Conservation (phyloP, 2,113 vertebrate genomes). For the Patagioenas fasciata region DNA sequence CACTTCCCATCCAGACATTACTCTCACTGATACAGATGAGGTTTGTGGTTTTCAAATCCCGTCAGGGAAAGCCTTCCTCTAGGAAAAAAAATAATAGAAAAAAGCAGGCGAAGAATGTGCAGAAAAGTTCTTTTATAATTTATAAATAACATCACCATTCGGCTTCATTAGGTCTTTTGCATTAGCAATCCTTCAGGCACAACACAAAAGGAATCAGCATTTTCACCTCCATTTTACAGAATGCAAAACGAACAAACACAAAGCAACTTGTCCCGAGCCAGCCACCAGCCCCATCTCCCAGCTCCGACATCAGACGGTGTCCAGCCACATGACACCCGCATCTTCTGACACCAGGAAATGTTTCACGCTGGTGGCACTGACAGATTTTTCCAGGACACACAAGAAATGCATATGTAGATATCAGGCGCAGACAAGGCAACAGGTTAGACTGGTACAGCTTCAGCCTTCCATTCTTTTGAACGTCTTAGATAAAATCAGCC, state of each 20-base stretch:
- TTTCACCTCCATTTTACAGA: not conserved
- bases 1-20: not conserved
- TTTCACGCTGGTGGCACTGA: not conserved
- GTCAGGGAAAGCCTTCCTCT: not conserved
- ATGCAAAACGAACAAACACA: not conserved
- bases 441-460: not conserved
- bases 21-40: not conserved
- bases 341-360: not conserved
- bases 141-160: not conserved
- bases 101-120: not conserved
- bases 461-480: not conserved
- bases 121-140: not conserved
- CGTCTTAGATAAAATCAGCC: not conserved
- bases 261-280: not conserved
- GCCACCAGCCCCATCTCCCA: not conserved
- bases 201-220: not conserved
- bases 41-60: slow-evolving; percentile 15
- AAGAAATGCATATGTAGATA: not conserved
- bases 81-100: not conserved
- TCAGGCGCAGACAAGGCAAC: not conserved
- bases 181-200: not conserved
- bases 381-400: not conserved
- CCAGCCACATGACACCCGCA: not conserved
- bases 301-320: not conserved
- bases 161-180: not conserved